phyloP scores from a whole-genome alignment of 2,888 invertebrate species.

The Myopa testacea region DNA sequence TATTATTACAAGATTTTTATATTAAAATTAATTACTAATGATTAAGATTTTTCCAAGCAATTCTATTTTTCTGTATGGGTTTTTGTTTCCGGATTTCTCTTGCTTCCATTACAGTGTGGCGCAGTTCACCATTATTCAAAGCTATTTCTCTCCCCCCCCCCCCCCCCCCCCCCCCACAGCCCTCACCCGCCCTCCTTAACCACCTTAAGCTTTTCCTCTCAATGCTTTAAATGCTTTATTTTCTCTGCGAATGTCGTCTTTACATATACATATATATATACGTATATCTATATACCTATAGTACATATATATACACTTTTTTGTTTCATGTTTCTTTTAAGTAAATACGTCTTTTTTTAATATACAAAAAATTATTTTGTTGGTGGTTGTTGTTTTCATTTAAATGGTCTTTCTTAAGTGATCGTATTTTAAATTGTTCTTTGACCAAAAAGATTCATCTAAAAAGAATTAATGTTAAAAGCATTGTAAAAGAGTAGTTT shows the following conservation, averaged over 20 bases:
- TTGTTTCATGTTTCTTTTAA: too few relatives aligned
- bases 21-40: conserved; percentile 37
- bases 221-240: not conserved
- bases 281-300: conserved; percentile 35
- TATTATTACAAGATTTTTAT: conserved; percentile 40
- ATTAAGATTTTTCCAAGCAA: conserved; percentile 34
- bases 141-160: too few relatives aligned
- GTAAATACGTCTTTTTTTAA: not conserved
- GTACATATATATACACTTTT: conserved; percentile 38
- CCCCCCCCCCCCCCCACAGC: too few relatives aligned
- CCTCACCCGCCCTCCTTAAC: not conserved
- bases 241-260: conserved; percentile 31
- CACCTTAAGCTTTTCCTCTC: conserved; percentile 26
- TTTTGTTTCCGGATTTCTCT: not conserved
- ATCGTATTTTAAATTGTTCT: not conserved
- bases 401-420: conserved; percentile 30
- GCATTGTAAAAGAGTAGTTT: too few relatives aligned
- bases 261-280: conserved; percentile 45
- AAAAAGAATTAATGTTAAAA: too few relatives aligned
- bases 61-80: conserved; percentile 17
- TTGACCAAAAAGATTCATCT: not conserved
- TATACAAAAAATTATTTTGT: conserved; percentile 25
- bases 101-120: conserved; percentile 8
- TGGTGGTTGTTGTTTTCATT: conserved; percentile 42
- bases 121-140: not conserved